Percentiles rank a stretch among this genome's conserved stretches.
phyloP scores from a whole-genome alignment of 2,113 vertebrate species.

The Scomber scombrus region DNA sequence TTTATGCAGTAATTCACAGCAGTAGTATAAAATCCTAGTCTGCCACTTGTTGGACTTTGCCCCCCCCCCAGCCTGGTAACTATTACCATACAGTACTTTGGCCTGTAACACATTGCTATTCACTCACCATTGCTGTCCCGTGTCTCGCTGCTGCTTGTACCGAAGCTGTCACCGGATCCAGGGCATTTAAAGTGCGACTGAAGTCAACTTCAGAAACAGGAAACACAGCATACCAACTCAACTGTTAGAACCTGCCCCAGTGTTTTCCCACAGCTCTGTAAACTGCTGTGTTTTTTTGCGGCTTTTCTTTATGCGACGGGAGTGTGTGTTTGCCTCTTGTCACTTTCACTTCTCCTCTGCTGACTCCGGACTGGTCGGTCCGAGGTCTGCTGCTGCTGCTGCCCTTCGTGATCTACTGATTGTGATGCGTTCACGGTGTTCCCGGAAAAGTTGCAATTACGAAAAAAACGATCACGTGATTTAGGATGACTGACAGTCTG shows the following conservation, averaged over 20 bases:
- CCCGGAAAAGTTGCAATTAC: constrained; percentile 4
- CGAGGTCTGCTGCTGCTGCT: too few species aligned
- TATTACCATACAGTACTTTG: too few species aligned
- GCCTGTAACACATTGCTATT: not conserved
- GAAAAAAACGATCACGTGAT: not conserved
- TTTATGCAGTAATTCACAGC: not conserved
- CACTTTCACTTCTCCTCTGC: constrained; percentile 42
- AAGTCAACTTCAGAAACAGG: constrained; percentile 19
- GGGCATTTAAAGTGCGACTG: constrained; percentile 47
- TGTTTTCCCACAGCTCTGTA: not conserved
- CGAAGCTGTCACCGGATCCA: constrained; percentile 51
- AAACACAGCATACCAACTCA: constrained; percentile 1
- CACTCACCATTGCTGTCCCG: constrained; percentile 75
- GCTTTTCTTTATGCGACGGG: not conserved
- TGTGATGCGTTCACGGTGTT: constrained; percentile 36
- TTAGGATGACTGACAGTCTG: not conserved
- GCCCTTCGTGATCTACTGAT: too few species aligned
- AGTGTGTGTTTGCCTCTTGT: rapidly evolving
- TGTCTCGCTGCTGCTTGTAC: constrained; percentile 14
- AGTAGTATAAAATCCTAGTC: not conserved
- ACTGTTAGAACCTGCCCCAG: not conserved
- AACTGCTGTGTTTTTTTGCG: not conserved
- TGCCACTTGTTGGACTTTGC: constrained; percentile 9
- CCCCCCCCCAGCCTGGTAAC: not conserved
- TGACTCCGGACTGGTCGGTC: not conserved